Conservation (phyloP, 2,888 invertebrate species). For the Argynnis bischoffii region DNA sequence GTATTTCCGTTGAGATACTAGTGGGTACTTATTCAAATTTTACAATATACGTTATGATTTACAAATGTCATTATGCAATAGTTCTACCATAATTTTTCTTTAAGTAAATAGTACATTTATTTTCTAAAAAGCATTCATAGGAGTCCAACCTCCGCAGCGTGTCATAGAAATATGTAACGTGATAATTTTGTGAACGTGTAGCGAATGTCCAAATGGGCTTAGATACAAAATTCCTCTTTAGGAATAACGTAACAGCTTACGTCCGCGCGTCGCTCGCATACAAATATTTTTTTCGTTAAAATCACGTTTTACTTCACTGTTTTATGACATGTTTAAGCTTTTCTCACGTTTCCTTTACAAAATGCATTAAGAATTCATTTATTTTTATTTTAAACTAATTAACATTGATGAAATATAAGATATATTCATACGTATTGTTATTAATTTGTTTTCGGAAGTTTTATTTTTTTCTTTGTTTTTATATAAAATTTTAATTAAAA, state of each 20-base stretch:
- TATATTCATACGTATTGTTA: neutral
- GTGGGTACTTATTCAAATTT: neutral
- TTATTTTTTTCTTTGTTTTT: no score
- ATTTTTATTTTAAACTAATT: neutral
- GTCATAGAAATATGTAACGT: conserved; percentile 23
- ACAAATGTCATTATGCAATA: neutral
- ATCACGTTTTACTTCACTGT: conserved; percentile 40
- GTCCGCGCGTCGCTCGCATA: conserved; percentile 38
- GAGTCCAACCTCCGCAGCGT: neutral
- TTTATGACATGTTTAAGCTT: conserved; percentile 43
- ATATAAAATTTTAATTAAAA: no score
- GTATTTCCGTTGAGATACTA: no score
- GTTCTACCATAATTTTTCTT: neutral
- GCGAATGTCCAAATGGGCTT: conserved; percentile 30
- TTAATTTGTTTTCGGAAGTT: neutral
- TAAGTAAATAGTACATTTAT: conserved; percentile 6
- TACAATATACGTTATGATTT: neutral
- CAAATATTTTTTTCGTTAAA: conserved; percentile 43
- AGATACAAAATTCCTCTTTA: conserved; percentile 24
- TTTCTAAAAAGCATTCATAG: no score
- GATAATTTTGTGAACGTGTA: conserved; percentile 30
- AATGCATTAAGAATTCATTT: conserved; percentile 18
- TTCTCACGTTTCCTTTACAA: conserved; percentile 45
- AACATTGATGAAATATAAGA: neutral
- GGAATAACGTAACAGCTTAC: conserved; percentile 40